A percentile compares a stretch with the other conserved stretches of the same genome.
Conservation (phyloP, 64 coral and sea anemone species). For the Montipora foliosa region DNA sequence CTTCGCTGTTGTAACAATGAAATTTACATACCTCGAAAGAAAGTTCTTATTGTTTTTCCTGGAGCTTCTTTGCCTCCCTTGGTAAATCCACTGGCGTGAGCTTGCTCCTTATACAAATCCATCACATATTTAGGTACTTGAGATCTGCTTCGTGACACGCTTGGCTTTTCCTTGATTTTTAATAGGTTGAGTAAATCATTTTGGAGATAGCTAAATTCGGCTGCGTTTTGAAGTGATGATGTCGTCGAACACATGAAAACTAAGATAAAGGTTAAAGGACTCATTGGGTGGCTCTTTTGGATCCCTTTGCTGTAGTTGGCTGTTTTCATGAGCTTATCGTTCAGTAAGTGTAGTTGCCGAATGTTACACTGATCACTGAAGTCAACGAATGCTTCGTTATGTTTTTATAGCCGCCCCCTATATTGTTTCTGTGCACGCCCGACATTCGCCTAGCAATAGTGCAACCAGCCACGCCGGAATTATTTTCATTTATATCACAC, state of each 20-base stretch:
- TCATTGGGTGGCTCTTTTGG: conserved; percentile 63
- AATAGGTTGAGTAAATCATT: conserved; percentile 85
- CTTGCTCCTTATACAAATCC: conserved; percentile 82
- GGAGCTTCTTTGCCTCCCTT: conserved; percentile 66
- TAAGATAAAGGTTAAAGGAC: conserved; percentile 55
- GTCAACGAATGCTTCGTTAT: conserved; percentile 39
- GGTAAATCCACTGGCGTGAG: conserved; percentile 69
- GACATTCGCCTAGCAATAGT: conserved; percentile 13
- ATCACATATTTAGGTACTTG: conserved; percentile 90
- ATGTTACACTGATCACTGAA: conserved; percentile 55
- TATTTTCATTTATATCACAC: background rate
- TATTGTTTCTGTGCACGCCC: conserved; percentile 56
- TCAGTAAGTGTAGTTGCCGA: background rate
- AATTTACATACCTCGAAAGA: conserved; percentile 89
- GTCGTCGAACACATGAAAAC: conserved; percentile 64
- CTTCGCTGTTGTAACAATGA: conserved; percentile 22
- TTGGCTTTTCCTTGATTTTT: conserved; percentile 85
- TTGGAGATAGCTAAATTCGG: conserved; percentile 58
- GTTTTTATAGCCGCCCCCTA: conserved; percentile 51
- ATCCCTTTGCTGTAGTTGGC: conserved; percentile 12
- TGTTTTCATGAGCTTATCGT: conserved; percentile 8
- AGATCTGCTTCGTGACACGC: conserved; percentile 73
- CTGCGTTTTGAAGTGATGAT: conserved; percentile 51
- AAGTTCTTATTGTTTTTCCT: conserved; percentile 80
- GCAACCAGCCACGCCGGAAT: conserved; percentile 50